A percentile compares a stretch with the other conserved stretches of the same genome.
These are phyloP conservation scores for Lasiurus borealis DNA, from an alignment of 2,113 vertebrate species.

Conservation along the genomic window DNA sequence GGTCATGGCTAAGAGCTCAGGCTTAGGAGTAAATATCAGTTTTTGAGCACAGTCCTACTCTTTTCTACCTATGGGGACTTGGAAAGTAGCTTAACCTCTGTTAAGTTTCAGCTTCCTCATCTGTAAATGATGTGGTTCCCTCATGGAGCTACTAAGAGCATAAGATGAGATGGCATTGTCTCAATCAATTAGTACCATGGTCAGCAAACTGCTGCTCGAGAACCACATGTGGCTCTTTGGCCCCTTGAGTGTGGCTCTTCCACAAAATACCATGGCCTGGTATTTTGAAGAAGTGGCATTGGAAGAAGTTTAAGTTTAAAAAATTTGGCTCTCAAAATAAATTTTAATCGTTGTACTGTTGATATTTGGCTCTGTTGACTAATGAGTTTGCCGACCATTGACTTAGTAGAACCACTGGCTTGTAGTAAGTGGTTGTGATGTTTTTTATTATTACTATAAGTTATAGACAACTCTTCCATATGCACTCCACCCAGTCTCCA, in stretches of 20 bases:
- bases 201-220: no score
- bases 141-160: not conserved
- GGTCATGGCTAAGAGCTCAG: not conserved
- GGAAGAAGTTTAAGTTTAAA: no score
- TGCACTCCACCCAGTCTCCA: not conserved
- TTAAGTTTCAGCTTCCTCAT: not conserved
- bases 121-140: not conserved
- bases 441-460: not conserved
- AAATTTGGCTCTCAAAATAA: no score
- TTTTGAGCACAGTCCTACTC: not conserved
- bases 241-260: no score
- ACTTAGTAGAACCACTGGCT: not conserved
- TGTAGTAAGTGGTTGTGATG: fast-evolving
- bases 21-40: not conserved
- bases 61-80: not conserved
- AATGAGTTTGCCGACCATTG: no score
- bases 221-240: no score
- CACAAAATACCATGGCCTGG: no score
- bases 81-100: not conserved
- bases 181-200: not conserved
- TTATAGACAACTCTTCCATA: not conserved
- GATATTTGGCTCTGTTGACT: no score
- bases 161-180: not conserved
- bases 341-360: no score
- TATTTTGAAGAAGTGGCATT: no score